Percentiles rank a stretch among this genome's conserved stretches.
Evolutionary conservation across 2,888 invertebrate genomes (phyloP).

Genomic region (Melieria crassipennis): DNA sequence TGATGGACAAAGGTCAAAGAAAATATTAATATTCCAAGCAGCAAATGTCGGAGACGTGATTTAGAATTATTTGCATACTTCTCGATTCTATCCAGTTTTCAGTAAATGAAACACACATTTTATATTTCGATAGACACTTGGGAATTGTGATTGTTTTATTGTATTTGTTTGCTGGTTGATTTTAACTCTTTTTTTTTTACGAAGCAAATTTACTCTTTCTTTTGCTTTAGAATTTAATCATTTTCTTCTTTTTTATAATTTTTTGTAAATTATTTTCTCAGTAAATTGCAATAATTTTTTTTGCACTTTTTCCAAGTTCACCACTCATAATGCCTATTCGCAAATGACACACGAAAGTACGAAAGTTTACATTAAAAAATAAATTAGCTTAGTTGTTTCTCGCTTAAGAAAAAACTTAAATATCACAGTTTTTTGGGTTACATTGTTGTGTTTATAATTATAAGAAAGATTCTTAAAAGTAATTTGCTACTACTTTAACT

Average conservation of each 20-base stretch:
- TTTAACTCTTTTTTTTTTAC: slow-evolving; percentile 9
- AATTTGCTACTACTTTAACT: slow-evolving; percentile 25
- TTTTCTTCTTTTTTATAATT: slow-evolving; percentile 36
- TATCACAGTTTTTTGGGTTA: slow-evolving; percentile 59
- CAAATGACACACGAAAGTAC: slow-evolving; percentile 12
- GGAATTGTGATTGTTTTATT: slow-evolving; percentile 49
- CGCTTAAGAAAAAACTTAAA: slow-evolving; percentile 56
- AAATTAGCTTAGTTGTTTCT: slow-evolving; percentile 23
- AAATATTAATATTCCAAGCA: too few relatives aligned
- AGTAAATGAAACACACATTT: slow-evolving; percentile 36
- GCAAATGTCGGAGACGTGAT: too few relatives aligned
- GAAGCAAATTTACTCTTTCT: slow-evolving; percentile 30
- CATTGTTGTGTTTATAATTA: slow-evolving; percentile 11
- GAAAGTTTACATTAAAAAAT: slow-evolving; percentile 30
- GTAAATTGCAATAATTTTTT: slow-evolving; percentile 34
- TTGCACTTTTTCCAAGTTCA: slow-evolving; percentile 27
- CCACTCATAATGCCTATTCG: slow-evolving; percentile 29
- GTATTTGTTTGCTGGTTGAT: slow-evolving; percentile 11
- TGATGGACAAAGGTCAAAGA: too few relatives aligned
- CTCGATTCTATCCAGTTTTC: background rate
- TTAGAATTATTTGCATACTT: background rate
- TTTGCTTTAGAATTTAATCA: slow-evolving; percentile 38
- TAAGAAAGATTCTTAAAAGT: slow-evolving; percentile 43
- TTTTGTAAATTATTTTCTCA: slow-evolving; percentile 39
- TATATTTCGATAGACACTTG: slow-evolving; percentile 43